These are phyloP conservation scores for Astyanax mexicanus DNA, from an alignment of 2,797 vertebrate species.

Conservation along the genomic window DNA sequence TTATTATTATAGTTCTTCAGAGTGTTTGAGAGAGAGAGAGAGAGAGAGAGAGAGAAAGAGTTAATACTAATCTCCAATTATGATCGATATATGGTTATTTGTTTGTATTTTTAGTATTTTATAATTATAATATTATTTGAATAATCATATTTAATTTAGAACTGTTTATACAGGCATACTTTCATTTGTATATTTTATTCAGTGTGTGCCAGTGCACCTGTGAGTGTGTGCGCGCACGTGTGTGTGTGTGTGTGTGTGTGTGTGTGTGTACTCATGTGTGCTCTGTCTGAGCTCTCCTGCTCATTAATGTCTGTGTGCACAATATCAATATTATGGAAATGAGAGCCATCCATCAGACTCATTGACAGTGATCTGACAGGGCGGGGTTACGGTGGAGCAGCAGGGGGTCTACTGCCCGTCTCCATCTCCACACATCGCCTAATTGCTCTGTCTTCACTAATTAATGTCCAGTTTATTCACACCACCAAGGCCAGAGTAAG, in stretches of 20 bases:
- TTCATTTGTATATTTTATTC: background rate
- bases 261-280: background rate
- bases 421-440: conserved; percentile 42
- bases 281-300: background rate
- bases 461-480: conserved; percentile 75
- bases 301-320: conserved; percentile 25
- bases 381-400: conserved; percentile 29
- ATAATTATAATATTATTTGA: too few species aligned
- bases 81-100: too few species aligned
- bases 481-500: conserved; percentile 68
- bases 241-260: conserved; percentile 5
- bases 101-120: too few species aligned
- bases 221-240: conserved; percentile 3
- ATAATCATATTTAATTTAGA: too few species aligned
- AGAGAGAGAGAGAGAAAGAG: too few species aligned
- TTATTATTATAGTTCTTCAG: too few species aligned
- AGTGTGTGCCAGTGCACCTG: background rate
- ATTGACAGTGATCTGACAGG: conserved; percentile 54
- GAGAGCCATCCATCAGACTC: conserved; percentile 48
- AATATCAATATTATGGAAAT: conserved; percentile 52
- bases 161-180: too few species aligned
- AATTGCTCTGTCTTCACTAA: conserved; percentile 65
- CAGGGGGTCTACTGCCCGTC: conserved; percentile 38
- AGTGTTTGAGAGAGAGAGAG: too few species aligned
- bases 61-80: too few species aligned